phyloP scores from a whole-genome alignment of 2,888 invertebrate species.

The Glyphotaelius pellucidus region DNA sequence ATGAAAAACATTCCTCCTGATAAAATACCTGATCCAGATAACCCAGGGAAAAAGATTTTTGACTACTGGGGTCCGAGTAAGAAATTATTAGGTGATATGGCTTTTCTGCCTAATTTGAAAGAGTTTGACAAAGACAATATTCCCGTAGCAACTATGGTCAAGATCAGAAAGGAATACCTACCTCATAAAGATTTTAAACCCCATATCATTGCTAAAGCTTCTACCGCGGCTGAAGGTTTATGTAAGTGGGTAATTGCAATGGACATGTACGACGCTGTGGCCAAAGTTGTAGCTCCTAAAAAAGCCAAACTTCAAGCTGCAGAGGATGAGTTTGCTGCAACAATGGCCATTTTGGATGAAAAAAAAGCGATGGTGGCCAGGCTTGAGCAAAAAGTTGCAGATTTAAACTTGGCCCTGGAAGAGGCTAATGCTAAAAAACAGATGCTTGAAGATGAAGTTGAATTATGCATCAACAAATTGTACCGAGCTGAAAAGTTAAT shows the following conservation, averaged over 20 bases:
- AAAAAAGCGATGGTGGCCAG: constrained; percentile 88
- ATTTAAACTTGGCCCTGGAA: constrained; percentile 82
- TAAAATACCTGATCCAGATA: constrained; percentile 84
- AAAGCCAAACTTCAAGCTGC: constrained; percentile 88
- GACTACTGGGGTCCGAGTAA: constrained; percentile 94
- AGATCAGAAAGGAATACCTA: constrained; percentile 86
- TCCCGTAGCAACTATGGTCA: constrained; percentile 83
- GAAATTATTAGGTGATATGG: constrained; percentile 88
- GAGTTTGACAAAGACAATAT: constrained; percentile 93
- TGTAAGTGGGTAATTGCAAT: constrained; percentile 95
- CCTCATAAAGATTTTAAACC: constrained; percentile 89
- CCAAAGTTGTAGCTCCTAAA: constrained; percentile 90
- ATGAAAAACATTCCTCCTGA: constrained; percentile 89
- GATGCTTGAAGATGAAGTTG: constrained; percentile 84
- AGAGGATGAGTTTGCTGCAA: constrained; percentile 87
- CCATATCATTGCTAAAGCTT: constrained; percentile 89
- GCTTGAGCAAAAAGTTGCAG: constrained; percentile 86
- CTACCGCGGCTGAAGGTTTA: constrained; percentile 94
- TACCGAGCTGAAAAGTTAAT: constrained; percentile 92
- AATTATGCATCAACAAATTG: constrained; percentile 90
- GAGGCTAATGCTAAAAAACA: constrained; percentile 82
- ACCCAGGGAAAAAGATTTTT: constrained; percentile 81
- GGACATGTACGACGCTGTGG: constrained; percentile 91
- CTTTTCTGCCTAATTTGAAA: constrained; percentile 84
- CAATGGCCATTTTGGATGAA: constrained; percentile 90